Evolutionary conservation across 2,888 invertebrate genomes (phyloP).

Genomic region (Caenorhabditis auriculariae): DNA sequence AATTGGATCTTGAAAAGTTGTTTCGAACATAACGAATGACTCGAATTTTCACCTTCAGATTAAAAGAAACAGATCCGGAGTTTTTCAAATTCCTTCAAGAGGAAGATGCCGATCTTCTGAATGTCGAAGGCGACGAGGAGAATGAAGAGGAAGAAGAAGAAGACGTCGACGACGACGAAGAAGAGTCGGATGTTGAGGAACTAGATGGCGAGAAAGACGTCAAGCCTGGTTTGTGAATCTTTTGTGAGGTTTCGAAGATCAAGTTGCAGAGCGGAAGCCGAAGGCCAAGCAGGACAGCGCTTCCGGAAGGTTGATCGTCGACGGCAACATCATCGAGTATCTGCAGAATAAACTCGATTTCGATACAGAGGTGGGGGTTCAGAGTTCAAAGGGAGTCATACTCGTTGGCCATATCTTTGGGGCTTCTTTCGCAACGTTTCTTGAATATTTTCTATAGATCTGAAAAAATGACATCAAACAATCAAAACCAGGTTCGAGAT

Average conservation of each 20-base stretch:
- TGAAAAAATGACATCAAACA: slow-evolving; percentile 11
- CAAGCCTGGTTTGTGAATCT: too few relatives aligned
- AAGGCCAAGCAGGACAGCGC: slow-evolving; percentile 33
- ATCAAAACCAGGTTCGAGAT: too few relatives aligned
- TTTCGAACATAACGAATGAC: neutral
- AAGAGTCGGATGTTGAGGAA: slow-evolving; percentile 38
- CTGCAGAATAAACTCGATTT: slow-evolving; percentile 28
- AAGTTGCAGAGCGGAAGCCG: slow-evolving; percentile 21
- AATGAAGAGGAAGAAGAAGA: slow-evolving; percentile 41
- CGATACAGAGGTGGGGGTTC: slow-evolving; percentile 16
- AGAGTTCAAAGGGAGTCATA: too few relatives aligned
- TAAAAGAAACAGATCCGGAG: slow-evolving; percentile 47
- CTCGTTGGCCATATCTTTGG: too few relatives aligned
- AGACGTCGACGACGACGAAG: slow-evolving; percentile 30
- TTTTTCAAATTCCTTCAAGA: slow-evolving; percentile 56
- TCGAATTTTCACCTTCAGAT: slow-evolving; percentile 11
- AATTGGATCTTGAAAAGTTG: slow-evolving; percentile 31
- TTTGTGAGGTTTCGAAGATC: too few relatives aligned
- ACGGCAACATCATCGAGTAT: slow-evolving; percentile 37
- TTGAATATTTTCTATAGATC: too few relatives aligned
- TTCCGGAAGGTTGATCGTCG: slow-evolving; percentile 37
- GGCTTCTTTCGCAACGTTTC: slow-evolving; percentile 1
- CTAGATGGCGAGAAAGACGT: slow-evolving; percentile 21
- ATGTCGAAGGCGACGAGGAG: slow-evolving; percentile 43
- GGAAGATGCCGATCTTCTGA: slow-evolving; percentile 58